Base-by-base conservation (phyloP, 2,888 invertebrate species). In the Brachyptera risi region DNA sequence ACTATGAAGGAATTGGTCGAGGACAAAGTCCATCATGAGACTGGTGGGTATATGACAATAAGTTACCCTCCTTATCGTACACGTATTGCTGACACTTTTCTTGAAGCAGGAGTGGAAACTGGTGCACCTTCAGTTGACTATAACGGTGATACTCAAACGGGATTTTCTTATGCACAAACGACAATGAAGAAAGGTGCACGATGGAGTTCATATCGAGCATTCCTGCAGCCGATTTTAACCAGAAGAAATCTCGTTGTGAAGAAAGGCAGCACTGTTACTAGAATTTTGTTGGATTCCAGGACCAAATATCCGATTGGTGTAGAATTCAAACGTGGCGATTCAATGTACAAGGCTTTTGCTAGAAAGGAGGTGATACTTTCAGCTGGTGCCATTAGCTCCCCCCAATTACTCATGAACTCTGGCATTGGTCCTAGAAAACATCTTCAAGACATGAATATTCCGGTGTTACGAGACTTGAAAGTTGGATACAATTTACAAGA, bases 401-500 rank as follows among this genome's bases (percentile, higher is more conserved):
- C n/a, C n/a, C n/a, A n/a, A n/a, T n/a, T n/a, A n/a, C n/a, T n/a
- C n/a, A n/a, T n/a, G n/a, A n/a, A n/a, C n/a, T n/a, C n/a, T n/a
- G n/a, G n/a, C n/a, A n/a, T n/a, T n/a, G n/a, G n/a, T n/a, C n/a
- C n/a, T n/a, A n/a, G n/a, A n/a, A n/a, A n/a, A n/a, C 60, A 80
- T n/a, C n/a, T n/a, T n/a, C n/a, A n/a, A n/a, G n/a, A n/a, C n/a
- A n/a, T n/a, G n/a, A n/a, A n/a, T n/a, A n/a, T n/a, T n/a, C n/a
- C n/a, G n/a, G n/a, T n/a, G n/a, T n/a, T n/a, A n/a, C n/a, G n/a
- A n/a, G n/a, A n/a, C n/a, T n/a, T 9, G 65, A 74, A 11, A 62
- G 86, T 88, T 0, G 88, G 88, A 1, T 78, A 82, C 63, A 85
- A 86, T 69, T 73, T 88, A 4, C 84, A 85, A 79, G 87, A 88